Conservation (phyloP, 2,113 vertebrate species). For the Rhadina sibilatrix region DNA sequence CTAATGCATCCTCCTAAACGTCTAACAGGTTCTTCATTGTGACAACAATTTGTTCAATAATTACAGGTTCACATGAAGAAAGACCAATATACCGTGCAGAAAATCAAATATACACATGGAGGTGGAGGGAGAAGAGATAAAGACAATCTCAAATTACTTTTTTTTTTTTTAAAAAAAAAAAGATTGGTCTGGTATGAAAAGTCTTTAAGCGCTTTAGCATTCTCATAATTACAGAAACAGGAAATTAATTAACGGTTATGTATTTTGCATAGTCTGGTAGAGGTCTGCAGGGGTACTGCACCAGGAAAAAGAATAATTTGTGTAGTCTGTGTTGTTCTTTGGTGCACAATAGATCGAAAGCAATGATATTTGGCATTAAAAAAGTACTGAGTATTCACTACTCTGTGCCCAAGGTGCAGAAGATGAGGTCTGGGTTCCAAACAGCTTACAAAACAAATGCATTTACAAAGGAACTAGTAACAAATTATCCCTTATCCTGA, state of each 20-base stretch:
- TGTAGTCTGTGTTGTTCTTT: neutral
- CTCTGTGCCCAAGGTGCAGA: neutral
- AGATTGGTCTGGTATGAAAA: neutral
- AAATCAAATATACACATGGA: conserved; percentile 29
- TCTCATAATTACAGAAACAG: neutral
- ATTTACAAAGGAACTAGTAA: neutral
- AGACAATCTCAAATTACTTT: conserved; percentile 1
- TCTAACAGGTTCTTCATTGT: conserved; percentile 14
- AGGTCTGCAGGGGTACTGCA: neutral
- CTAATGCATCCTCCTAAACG: conserved; percentile 21
- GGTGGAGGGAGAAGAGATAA: neutral
- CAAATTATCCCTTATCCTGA: neutral
- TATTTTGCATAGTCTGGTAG: neutral
- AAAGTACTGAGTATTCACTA: neutral
- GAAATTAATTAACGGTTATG: conserved; percentile 20
- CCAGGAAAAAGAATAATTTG: neutral
- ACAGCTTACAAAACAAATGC: neutral
- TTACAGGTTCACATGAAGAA: conserved; percentile 43
- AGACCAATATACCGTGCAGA: neutral
- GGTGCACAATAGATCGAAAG: neutral
- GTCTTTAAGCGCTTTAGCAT: neutral
- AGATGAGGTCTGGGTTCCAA: neutral
- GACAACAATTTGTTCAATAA: conserved; percentile 60
- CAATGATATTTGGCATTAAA: neutral
- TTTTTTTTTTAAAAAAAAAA: accelerated